These are phyloP conservation scores for Druon quercuslanigerum DNA, from an alignment of 1,140 invertebrate species.

Conservation along the genomic window DNA sequence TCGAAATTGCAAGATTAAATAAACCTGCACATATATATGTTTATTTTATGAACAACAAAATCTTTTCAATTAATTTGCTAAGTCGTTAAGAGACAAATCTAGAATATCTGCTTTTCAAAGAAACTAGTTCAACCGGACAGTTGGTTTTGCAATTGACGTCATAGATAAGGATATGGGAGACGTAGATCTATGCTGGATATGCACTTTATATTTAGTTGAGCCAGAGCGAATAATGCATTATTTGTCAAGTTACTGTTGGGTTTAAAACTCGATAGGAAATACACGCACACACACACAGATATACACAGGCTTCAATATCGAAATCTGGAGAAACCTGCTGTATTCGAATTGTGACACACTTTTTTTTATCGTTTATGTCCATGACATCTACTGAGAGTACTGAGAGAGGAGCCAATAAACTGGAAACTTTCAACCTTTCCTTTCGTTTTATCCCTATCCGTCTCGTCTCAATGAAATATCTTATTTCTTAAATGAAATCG, in stretches of 20 bases:
- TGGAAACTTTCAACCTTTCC: conserved; percentile 11
- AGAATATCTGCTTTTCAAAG: conserved; percentile 22
- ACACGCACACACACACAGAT: background rate
- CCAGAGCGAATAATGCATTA: conserved; percentile 2
- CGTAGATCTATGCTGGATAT: background rate
- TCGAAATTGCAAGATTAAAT: no score
- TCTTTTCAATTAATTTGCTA: conserved; percentile 9
- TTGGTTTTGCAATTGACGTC: conserved; percentile 22
- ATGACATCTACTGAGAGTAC: background rate
- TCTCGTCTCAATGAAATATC: background rate
- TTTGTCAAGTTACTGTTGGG: background rate
- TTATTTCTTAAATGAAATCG: background rate
- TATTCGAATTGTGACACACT: conserved; percentile 16
- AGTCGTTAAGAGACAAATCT: conserved; percentile 8
- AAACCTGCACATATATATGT: no score
- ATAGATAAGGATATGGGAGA: background rate
- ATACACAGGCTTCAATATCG: background rate
- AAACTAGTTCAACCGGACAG: conserved; percentile 16
- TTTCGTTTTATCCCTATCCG: background rate
- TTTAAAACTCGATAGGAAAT: background rate
- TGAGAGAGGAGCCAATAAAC: no score
- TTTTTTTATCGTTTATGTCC: conserved; percentile 21
- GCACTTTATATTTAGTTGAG: background rate
- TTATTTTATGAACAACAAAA: no score
- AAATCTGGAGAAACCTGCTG: conserved; percentile 29